Evolutionary conservation across 2,113 vertebrate species (phyloP).

Genomic region (Anhinga anhinga): DNA sequence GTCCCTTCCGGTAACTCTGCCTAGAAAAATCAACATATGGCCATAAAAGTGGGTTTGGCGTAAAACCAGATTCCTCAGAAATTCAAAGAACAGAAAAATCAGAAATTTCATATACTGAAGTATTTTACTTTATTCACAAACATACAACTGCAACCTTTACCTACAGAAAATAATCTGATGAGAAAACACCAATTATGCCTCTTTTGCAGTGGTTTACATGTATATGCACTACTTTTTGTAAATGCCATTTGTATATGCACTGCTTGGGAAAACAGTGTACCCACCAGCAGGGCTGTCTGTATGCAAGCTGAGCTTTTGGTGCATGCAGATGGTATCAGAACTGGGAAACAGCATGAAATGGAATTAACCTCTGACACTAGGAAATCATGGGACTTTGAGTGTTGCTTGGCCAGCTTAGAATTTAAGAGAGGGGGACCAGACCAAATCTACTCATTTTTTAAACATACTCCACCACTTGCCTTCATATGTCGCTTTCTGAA

Average conservation of each 20-base stretch:
- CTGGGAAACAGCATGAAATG: neutral
- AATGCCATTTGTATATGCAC: neutral
- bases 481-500: neutral
- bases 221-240: neutral
- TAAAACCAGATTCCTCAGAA: neutral
- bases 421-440: neutral
- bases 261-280: accelerated
- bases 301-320: neutral
- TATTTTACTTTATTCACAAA: neutral
- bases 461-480: neutral
- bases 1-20: neutral
- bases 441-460: neutral
- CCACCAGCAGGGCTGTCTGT: accelerated
- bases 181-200: neutral
- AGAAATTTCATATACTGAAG: neutral
- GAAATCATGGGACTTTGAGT: neutral
- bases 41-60: neutral
- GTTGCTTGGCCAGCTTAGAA: neutral
- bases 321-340: neutral
- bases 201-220: neutral
- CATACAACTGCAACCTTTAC: neutral
- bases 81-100: neutral
- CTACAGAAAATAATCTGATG: neutral
- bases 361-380: neutral
- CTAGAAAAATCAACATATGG: neutral